Conservation (phyloP, 2,888 invertebrate genomes). For the Empis stercorea region DNA sequence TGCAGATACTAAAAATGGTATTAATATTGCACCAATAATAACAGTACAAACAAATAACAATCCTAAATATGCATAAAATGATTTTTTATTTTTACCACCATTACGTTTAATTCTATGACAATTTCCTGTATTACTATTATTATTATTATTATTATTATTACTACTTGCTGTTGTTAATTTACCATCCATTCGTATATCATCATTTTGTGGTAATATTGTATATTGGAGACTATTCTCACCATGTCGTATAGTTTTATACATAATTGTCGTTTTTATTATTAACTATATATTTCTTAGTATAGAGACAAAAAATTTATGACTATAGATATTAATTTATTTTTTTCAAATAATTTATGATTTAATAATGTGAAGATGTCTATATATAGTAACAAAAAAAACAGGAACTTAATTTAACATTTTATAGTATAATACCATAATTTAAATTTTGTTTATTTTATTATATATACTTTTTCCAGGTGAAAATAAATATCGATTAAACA, state of each 20-base stretch:
- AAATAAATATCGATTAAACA: no score
- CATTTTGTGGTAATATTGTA: constrained; percentile 59
- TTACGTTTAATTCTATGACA: constrained; percentile 17
- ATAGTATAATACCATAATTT: no score
- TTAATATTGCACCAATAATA: constrained; percentile 32
- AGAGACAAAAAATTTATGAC: no score
- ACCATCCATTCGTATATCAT: constrained; percentile 48
- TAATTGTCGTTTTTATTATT: constrained; percentile 18
- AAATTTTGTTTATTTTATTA: no score
- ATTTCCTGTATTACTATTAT: constrained; percentile 32
- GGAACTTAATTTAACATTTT: no score
- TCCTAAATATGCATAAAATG: constrained; percentile 34
- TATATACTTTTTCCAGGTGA: no score
- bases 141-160: constrained; percentile 40
- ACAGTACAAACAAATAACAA: constrained; percentile 34
- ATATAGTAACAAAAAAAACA: no score
- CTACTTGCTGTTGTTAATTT: constrained; percentile 42
- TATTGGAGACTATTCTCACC: constrained; percentile 63
- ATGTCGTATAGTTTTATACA: constrained; percentile 65
- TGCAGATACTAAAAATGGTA: constrained; percentile 33
- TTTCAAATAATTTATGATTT: no score
- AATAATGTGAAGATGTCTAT: no score
- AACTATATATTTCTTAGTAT: no score
- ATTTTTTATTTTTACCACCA: constrained; percentile 21
- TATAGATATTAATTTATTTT: no score